phyloP scores from a whole-genome alignment of 1,140 invertebrate species.

The Matsumurasca onukii region DNA sequence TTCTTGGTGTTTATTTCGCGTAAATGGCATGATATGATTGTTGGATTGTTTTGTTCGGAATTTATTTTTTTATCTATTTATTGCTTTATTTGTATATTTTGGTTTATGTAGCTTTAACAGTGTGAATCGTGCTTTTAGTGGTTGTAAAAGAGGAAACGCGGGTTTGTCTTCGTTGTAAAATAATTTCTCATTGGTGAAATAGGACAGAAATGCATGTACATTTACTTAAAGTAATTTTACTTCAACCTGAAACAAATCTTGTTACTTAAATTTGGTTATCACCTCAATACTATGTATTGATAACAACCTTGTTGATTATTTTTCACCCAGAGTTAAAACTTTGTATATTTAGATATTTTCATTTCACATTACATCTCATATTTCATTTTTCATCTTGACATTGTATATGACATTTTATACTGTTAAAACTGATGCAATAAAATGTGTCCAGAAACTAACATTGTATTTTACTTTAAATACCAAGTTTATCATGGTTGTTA shows the following conservation, averaged over 20 bases:
- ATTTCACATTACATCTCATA: neutral
- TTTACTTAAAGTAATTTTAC: too few relatives aligned
- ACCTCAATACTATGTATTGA: slow-evolving; percentile 20
- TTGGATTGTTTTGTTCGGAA: neutral
- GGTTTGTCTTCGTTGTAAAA: too few relatives aligned
- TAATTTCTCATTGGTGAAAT: too few relatives aligned
- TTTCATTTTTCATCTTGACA: neutral
- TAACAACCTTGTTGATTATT: neutral
- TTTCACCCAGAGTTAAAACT: neutral
- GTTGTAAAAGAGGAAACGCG: too few relatives aligned
- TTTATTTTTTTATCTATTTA: neutral
- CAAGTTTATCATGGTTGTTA: too few relatives aligned
- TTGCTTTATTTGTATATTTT: neutral
- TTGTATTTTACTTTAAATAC: too few relatives aligned
- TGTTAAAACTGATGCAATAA: neutral
- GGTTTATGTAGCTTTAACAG: neutral
- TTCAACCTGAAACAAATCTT: too few relatives aligned
- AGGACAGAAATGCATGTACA: too few relatives aligned
- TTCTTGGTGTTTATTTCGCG: neutral
- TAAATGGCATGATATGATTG: neutral
- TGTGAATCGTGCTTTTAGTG: too few relatives aligned
- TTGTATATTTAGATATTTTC: neutral
- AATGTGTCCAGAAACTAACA: neutral
- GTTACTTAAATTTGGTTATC: too few relatives aligned
- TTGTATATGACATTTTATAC: neutral